A percentile compares a stretch with the other conserved stretches of the same genome.
These are phyloP conservation scores for Oncopodura yosiiana DNA, from an alignment of 1,140 invertebrate species.

Conservation along the genomic window DNA sequence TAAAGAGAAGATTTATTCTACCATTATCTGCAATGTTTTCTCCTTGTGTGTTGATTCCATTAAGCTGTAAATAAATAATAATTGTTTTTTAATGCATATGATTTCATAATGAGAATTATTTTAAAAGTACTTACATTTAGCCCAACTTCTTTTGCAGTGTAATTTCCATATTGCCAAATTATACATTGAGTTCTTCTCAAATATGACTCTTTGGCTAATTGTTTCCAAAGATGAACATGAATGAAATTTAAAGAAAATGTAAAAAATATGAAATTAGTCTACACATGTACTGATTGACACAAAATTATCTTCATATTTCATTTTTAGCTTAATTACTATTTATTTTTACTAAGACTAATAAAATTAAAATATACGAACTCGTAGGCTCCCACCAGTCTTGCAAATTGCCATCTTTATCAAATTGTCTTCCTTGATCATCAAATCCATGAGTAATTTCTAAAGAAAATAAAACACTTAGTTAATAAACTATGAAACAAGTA, in stretches of 20 bases:
- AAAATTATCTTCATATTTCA: conserved; percentile 2
- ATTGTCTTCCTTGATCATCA: conserved; percentile 63
- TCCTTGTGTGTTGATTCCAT: conserved; percentile 78
- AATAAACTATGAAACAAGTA: background rate
- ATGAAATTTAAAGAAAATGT: too few species aligned
- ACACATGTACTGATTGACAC: conserved; percentile 20
- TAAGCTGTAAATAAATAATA: conserved; percentile 50
- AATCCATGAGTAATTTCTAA: conserved; percentile 53
- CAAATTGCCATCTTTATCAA: conserved; percentile 77
- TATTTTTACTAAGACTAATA: too few species aligned
- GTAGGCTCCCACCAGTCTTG: too few species aligned
- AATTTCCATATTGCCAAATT: conserved; percentile 78
- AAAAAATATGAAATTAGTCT: conserved; percentile 34
- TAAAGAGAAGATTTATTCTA: conserved; percentile 51
- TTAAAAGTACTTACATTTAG: conserved; percentile 50
- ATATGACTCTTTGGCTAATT: conserved; percentile 62
- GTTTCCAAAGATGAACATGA: too few species aligned
- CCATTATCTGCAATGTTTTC: conserved; percentile 88
- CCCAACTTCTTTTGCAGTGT: conserved; percentile 56
- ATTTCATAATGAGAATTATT: background rate
- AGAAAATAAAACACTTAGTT: background rate
- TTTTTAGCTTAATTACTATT: too few species aligned
- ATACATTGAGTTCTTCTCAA: conserved; percentile 69
- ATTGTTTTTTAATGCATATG: conserved; percentile 4
- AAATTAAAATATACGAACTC: background rate